A percentile compares a stretch with the other conserved stretches of the same genome.
These are phyloP conservation scores for Sesamia nonagrioides DNA, from an alignment of 1,140 invertebrate species.

Conservation along the genomic window DNA sequence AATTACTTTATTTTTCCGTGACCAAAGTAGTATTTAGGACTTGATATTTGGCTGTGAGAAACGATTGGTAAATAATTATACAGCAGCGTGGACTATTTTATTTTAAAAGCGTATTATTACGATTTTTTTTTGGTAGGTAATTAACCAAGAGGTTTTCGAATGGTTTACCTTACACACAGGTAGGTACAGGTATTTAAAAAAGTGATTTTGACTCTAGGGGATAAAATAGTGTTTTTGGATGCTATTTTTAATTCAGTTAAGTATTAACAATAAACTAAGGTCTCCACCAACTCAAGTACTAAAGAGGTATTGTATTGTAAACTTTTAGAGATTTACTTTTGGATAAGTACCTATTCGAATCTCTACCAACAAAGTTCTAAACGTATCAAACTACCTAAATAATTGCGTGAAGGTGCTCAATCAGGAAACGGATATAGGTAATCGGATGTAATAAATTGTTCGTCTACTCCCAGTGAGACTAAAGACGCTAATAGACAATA, in stretches of 20 bases:
- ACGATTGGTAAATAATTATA: slow-evolving; percentile 37
- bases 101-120: not conserved
- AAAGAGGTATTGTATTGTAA: no score
- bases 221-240: no score
- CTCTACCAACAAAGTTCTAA: no score
- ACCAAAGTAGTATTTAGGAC: slow-evolving; percentile 5
- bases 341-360: not conserved
- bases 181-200: no score
- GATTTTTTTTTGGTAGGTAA: not conserved
- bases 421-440: slow-evolving; percentile 24
- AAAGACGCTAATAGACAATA: slow-evolving; percentile 20
- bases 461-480: not conserved
- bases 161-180: not conserved
- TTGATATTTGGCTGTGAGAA: slow-evolving; percentile 20
- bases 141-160: not conserved
- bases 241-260: no score
- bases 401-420: not conserved
- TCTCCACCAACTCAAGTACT: no score
- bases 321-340: not conserved
- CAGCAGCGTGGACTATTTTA: not conserved
- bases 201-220: no score
- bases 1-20: slow-evolving; percentile 17
- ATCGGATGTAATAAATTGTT: slow-evolving; percentile 21
- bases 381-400: not conserved
- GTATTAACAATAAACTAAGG: no score